A percentile compares a stretch with the other conserved stretches of the same genome.
These are phyloP conservation scores for Platycnemis pennipes DNA, from an alignment of 2,888 invertebrate genomes.

Conservation along the genomic window DNA sequence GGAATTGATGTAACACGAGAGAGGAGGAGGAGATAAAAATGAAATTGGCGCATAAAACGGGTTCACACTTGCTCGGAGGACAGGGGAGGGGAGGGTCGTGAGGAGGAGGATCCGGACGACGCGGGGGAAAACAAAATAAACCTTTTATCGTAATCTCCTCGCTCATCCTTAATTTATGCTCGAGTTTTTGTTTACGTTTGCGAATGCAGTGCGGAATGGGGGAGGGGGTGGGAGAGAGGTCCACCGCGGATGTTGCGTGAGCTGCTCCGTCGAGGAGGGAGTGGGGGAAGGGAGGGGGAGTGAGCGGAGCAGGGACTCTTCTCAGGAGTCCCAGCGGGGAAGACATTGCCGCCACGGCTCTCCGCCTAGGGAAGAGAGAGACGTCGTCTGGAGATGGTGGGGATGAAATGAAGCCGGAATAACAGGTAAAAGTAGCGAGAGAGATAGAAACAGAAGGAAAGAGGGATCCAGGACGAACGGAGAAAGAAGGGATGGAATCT, in stretches of 20 bases:
- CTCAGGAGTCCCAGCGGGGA: not conserved
- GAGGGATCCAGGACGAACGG: not conserved
- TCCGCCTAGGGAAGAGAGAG: not conserved
- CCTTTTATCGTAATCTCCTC: constrained; percentile 66
- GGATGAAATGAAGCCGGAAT: constrained; percentile 10
- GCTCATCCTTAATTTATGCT: constrained; percentile 64
- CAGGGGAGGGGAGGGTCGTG: not conserved
- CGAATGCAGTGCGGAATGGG: constrained; percentile 61
- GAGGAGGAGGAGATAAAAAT: constrained; percentile 51
- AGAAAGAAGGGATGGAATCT: too few relatives aligned
- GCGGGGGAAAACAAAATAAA: constrained; percentile 51
- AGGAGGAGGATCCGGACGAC: not conserved
- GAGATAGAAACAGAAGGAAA: not conserved
- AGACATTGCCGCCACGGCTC: not conserved
- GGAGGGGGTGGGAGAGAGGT: not conserved
- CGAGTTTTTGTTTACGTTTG: constrained; percentile 55
- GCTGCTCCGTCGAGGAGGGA: not conserved
- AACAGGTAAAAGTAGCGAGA: not conserved
- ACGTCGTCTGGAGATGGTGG: not conserved
- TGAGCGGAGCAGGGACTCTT: not conserved
- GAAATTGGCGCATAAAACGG: constrained; percentile 59
- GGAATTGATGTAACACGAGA: constrained; percentile 51
- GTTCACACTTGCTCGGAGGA: constrained; percentile 53
- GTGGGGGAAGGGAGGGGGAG: not conserved
- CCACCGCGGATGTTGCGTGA: not conserved